Percentiles rank a stretch among this genome's conserved stretches.
Conservation (phyloP, 2,797 vertebrate genomes). For the Pangasius sanitwongsei region DNA sequence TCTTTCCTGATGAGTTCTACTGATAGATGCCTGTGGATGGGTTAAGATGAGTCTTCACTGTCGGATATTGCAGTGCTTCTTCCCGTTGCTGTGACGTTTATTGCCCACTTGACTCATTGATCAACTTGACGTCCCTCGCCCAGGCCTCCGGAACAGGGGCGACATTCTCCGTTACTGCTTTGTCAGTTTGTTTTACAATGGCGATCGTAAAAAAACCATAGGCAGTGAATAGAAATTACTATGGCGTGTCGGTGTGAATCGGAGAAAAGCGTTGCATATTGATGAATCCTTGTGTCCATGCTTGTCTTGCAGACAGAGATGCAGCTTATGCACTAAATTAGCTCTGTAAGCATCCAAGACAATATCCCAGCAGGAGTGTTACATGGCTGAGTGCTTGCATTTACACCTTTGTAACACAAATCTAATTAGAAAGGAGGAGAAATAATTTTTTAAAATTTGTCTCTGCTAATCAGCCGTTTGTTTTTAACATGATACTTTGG, state of each 20-base stretch:
- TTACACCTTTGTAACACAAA: conserved; percentile 29
- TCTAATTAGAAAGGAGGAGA: conserved; percentile 6
- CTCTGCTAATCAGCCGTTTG: too few relatives aligned
- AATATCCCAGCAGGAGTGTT: conserved; percentile 38
- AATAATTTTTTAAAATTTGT: neutral
- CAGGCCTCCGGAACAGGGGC: conserved; percentile 31
- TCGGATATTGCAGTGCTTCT: conserved; percentile 50
- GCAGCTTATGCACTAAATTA: conserved; percentile 44
- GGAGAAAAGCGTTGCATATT: conserved; percentile 14
- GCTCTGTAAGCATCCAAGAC: conserved; percentile 32
- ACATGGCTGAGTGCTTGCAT: conserved; percentile 40
- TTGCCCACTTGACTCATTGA: conserved; percentile 55
- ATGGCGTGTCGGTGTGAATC: conserved; percentile 28
- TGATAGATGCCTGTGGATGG: conserved; percentile 35
- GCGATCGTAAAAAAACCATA: conserved; percentile 40
- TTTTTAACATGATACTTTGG: neutral
- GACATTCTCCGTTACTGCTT: conserved; percentile 51
- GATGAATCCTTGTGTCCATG: conserved; percentile 28
- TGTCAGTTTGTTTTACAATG: conserved; percentile 37
- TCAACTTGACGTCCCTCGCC: conserved; percentile 53
- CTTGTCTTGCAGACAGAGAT: conserved; percentile 16
- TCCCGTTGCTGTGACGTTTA: conserved; percentile 53
- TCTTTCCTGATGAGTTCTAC: conserved; percentile 32
- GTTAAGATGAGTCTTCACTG: conserved; percentile 33
- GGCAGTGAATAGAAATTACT: conserved; percentile 54